Percentiles rank a stretch among this genome's conserved stretches.
These are phyloP conservation scores for Mus minutoides DNA, from an alignment of 2,797 vertebrate genomes.

Conservation along the genomic window DNA sequence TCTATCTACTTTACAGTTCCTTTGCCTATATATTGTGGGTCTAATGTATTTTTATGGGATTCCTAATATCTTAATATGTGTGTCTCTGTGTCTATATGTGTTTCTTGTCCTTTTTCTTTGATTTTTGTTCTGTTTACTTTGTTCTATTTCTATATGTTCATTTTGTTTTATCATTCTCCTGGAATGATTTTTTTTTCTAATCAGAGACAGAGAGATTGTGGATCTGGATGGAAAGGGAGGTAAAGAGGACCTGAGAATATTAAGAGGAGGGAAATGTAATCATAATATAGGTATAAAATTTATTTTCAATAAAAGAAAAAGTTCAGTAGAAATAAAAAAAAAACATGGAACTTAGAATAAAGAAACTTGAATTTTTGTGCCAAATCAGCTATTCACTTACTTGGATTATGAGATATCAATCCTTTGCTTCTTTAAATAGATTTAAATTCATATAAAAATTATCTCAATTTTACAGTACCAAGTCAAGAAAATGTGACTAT, in stretches of 20 bases:
- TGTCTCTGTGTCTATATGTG: not conserved
- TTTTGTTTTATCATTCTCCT: not conserved
- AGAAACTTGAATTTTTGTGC: not conserved
- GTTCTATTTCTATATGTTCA: not conserved
- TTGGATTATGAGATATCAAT: not conserved
- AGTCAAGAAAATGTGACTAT: constrained; percentile 30
- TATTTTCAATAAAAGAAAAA: not conserved
- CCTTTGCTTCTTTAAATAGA: not conserved
- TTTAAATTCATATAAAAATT: not conserved
- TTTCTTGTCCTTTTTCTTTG: not conserved
- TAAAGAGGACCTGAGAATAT: not conserved
- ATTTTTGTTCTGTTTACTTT: not conserved
- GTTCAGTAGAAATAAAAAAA: not conserved
- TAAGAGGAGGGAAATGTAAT: not conserved
- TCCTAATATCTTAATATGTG: not conserved
- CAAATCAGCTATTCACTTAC: not conserved
- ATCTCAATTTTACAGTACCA: not conserved
- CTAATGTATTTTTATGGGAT: not conserved
- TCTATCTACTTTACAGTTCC: not conserved
- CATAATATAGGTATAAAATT: not conserved
- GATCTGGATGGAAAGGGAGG: not conserved
- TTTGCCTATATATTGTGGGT: not conserved
- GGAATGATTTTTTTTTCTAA: not conserved
- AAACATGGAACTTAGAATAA: not conserved
- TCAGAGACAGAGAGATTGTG: not conserved